These are phyloP conservation scores for Panthera leo DNA, from an alignment of 2,113 vertebrate species.

Conservation along the genomic window DNA sequence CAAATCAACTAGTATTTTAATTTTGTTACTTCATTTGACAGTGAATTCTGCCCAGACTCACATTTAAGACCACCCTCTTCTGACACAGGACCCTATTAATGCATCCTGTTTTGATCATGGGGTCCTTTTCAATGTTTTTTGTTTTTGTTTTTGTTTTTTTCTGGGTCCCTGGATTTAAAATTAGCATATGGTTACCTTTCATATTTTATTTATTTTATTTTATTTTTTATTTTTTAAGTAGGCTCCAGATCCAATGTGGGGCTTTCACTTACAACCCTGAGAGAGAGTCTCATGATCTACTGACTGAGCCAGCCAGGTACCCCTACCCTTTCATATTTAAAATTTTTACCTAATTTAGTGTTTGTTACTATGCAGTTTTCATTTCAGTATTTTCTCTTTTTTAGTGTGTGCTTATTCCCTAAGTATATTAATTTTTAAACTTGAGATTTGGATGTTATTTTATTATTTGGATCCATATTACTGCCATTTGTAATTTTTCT, in stretches of 20 bases:
- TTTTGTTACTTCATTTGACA: neutral
- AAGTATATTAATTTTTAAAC: neutral
- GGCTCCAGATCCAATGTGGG: neutral
- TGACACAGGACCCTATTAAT: neutral
- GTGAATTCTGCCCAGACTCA: neutral
- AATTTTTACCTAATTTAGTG: neutral
- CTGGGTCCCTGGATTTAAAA: neutral
- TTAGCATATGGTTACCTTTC: neutral
- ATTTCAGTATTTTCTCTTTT: constrained; percentile 13
- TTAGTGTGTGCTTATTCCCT: neutral
- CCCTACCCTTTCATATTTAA: neutral
- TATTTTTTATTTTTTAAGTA: neutral
- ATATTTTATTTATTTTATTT: neutral
- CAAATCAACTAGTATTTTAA: neutral
- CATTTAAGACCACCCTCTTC: neutral
- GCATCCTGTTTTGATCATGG: neutral
- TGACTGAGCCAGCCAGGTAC: neutral
- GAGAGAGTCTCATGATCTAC: neutral
- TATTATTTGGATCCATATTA: neutral
- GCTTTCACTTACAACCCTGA: neutral
- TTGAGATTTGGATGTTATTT: neutral
- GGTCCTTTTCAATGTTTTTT: neutral
- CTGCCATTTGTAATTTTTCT: constrained; percentile 6
- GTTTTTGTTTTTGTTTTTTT: neutral
- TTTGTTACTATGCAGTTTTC: neutral